Evolutionary conservation across 2,888 invertebrate species (phyloP).

Genomic region (Stomorhina lunata): DNA sequence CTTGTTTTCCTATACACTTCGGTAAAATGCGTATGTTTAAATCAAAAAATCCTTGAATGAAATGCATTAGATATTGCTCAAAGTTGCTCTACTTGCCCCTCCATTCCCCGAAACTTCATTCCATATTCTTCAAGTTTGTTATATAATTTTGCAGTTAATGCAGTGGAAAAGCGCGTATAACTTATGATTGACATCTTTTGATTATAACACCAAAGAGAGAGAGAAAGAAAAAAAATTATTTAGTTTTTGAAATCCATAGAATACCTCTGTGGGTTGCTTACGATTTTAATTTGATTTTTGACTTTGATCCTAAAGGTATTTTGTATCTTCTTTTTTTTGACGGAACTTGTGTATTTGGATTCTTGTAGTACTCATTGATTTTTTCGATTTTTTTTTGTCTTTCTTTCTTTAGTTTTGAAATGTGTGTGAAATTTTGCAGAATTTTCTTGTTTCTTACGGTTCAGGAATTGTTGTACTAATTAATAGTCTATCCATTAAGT

Average conservation of each 20-base stretch:
- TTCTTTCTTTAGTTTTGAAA: conserved; percentile 64
- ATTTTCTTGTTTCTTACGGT: not conserved
- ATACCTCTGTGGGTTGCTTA: conserved; percentile 53
- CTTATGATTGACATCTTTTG: conserved; percentile 76
- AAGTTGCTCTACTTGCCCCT: not conserved
- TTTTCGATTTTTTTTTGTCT: conserved; percentile 65
- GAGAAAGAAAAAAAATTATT: conserved; percentile 32
- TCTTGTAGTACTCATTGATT: conserved; percentile 73
- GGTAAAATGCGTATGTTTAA: conserved; percentile 10
- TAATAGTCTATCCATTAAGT: conserved; percentile 77
- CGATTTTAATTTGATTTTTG: conserved; percentile 67
- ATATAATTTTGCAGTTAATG: conserved; percentile 58
- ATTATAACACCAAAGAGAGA: conserved; percentile 67
- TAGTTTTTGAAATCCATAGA: too few species aligned
- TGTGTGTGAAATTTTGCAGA: conserved; percentile 66
- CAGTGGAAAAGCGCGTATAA: conserved; percentile 66
- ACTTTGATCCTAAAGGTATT: conserved; percentile 65
- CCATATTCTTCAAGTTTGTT: not conserved
- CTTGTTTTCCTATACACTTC: conserved; percentile 44
- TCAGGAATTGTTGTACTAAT: conserved; percentile 74
- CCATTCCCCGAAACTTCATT: not conserved
- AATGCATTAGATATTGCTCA: conserved; percentile 11
- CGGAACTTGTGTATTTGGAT: not conserved
- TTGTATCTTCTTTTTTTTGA: conserved; percentile 12
- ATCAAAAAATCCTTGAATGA: not conserved